A percentile compares a stretch with the other conserved stretches of the same genome.
Evolutionary conservation across 2,888 invertebrate species (phyloP).

Genomic region (Drosophila melanocephala): DNA sequence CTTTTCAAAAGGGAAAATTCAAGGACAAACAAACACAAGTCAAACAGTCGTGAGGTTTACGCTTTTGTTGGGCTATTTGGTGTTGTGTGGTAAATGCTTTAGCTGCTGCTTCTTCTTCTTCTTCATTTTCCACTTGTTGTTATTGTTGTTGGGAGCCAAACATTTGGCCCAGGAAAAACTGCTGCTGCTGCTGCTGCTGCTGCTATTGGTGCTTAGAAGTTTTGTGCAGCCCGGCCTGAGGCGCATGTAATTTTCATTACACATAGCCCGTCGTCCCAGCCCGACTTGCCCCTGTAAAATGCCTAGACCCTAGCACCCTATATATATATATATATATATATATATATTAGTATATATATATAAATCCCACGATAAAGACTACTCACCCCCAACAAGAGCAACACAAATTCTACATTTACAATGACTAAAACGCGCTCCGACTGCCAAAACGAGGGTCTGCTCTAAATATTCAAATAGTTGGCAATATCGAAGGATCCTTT

Average conservation of each 20-base stretch:
- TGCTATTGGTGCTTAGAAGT: conserved; percentile 66
- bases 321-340: neutral
- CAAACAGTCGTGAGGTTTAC: conserved; percentile 72
- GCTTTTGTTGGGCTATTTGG: conserved; percentile 47
- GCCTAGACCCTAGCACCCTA: conserved; percentile 30
- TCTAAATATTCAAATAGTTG: neutral
- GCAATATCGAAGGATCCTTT: neutral
- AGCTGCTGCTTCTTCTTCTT: conserved; percentile 22
- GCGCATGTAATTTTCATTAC: conserved; percentile 77
- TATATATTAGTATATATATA: neutral
- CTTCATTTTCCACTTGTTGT: neutral
- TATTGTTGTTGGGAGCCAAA: conserved; percentile 31
- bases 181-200: conserved; percentile 28
- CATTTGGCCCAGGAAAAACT: conserved; percentile 65
- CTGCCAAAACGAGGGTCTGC: conserved; percentile 36
- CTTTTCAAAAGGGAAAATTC: conserved; percentile 71
- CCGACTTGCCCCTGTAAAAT: conserved; percentile 13
- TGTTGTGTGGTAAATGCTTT: conserved; percentile 37
- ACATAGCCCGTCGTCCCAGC: conserved; percentile 27
- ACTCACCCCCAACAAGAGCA: neutral
- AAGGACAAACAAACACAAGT: conserved; percentile 81
- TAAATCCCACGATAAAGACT: neutral
- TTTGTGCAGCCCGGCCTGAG: conserved; percentile 44
- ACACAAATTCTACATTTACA: conserved; percentile 44
- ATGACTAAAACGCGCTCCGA: conserved; percentile 52